Conservation (phyloP, 2,113 vertebrate species). For the Mustelus asterias region DNA sequence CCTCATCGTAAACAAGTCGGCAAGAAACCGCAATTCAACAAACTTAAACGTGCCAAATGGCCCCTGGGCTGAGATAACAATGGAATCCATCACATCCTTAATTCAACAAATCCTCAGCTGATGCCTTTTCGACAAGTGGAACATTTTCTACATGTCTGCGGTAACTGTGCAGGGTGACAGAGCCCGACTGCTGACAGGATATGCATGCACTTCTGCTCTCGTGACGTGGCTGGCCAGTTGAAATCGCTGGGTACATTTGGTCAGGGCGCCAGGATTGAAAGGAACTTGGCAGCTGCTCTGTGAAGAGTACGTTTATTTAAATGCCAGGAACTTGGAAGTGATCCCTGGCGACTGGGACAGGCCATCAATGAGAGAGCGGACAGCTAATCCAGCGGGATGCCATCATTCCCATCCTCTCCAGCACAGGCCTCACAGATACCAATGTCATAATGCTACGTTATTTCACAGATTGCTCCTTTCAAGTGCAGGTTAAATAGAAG, state of each 20-base stretch:
- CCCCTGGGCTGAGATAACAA: neutral
- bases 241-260: neutral
- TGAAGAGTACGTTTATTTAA: neutral
- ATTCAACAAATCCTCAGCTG: neutral
- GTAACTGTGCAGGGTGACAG: neutral
- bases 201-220: neutral
- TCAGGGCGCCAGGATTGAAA: neutral
- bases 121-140: neutral
- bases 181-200: neutral
- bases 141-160: neutral
- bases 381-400: neutral
- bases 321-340: neutral
- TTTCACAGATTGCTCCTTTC: neutral
- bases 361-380: neutral
- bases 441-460: neutral
- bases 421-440: neutral
- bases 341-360: neutral
- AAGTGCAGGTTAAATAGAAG: neutral
- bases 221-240: neutral
- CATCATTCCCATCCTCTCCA: neutral
- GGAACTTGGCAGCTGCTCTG: neutral
- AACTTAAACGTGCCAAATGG: neutral
- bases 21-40: neutral
- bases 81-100: neutral
- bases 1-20: neutral